Base-by-base conservation (phyloP, 2,888 invertebrate species). In the Caenorhabditis sp. region DNA sequence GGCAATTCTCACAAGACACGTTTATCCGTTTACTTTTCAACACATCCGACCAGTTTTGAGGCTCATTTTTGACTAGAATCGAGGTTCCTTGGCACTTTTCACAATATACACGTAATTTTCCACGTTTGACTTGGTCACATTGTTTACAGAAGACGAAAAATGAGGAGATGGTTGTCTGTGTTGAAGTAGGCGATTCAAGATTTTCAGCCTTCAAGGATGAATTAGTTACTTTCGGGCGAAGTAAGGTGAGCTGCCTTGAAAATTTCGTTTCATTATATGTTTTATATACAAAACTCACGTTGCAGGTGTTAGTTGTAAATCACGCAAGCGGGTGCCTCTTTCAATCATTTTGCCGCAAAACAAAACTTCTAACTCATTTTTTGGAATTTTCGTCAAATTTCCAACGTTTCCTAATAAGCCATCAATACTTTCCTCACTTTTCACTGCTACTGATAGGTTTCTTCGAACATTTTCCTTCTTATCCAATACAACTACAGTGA, bases 101-200 rank as follows among this genome's bases (percentile, higher is more conserved):
- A 54, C 84, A 84, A 58, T 80, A 79, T 10, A 81, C 78, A 26
- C 84, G 67, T 25, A 84, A 63, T 69, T 84, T 84, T 14, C 76
- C 83, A 3, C 70, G 56, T 25, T 65, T 56, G 5, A 83, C 63
- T 23, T 67, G 63, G 5, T 70, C 70, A 61, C 84, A 84, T 2
- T 20, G 49, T 57, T 84, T 84, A 71, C 84, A 84, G 67, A 70
- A 84, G 2, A 82, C 81, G 57, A 23, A 59, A 26, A 59, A 59
- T 49, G 59, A 49, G 4, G 43, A 38, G 14, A 20, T 36, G 7
- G 17, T 20, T 20, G 31, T 26, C n/a, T n/a, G n/a, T 56, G 56
- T 26, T 7, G 53, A 50, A n/a, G 14, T n/a, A n/a, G n/a, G n/a
- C n/a, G n/a, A 14, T 17, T 50, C 20, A 17, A n/a, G 20, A 21